phyloP scores from a whole-genome alignment of 2,113 vertebrate species.

The Notothenia coriiceps region DNA sequence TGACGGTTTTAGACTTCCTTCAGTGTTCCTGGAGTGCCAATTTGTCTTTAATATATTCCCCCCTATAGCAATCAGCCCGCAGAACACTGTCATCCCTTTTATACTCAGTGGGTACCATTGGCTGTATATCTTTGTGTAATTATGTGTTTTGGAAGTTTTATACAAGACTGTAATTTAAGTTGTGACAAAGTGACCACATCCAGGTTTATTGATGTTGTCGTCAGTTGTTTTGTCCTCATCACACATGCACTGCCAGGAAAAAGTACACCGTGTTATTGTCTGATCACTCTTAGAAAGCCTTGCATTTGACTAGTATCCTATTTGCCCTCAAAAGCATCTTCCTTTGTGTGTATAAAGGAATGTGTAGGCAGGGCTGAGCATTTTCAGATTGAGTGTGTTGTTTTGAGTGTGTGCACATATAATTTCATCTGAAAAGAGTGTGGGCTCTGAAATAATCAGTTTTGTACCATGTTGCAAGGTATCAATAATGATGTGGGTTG shows the following conservation, averaged over 20 bases:
- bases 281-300: slow-evolving; percentile 1
- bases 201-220: not conserved
- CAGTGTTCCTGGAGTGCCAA: slow-evolving; percentile 49
- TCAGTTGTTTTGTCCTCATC: not conserved
- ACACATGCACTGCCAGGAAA: slow-evolving; percentile 14
- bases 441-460: slow-evolving; percentile 20
- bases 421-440: slow-evolving; percentile 15
- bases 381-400: not conserved
- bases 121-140: slow-evolving; percentile 32
- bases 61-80: slow-evolving; percentile 51
- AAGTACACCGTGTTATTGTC: slow-evolving; percentile 4
- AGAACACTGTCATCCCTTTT: slow-evolving; percentile 42
- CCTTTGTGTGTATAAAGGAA: slow-evolving; percentile 29
- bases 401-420: not conserved
- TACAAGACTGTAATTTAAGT: slow-evolving; percentile 35
- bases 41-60: slow-evolving; percentile 63
- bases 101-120: slow-evolving; percentile 38
- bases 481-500: slow-evolving; percentile 23
- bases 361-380: slow-evolving; percentile 21
- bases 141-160: slow-evolving; percentile 19
- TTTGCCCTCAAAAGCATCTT: slow-evolving; percentile 16
- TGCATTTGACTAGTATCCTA: not conserved
- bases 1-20: slow-evolving; percentile 36
- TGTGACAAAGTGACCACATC: slow-evolving; percentile 16
- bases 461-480: slow-evolving; percentile 15